Percentiles rank a stretch among this genome's conserved stretches.
Conservation (phyloP, 2,888 invertebrate genomes). For the Stegophylla sp. region DNA sequence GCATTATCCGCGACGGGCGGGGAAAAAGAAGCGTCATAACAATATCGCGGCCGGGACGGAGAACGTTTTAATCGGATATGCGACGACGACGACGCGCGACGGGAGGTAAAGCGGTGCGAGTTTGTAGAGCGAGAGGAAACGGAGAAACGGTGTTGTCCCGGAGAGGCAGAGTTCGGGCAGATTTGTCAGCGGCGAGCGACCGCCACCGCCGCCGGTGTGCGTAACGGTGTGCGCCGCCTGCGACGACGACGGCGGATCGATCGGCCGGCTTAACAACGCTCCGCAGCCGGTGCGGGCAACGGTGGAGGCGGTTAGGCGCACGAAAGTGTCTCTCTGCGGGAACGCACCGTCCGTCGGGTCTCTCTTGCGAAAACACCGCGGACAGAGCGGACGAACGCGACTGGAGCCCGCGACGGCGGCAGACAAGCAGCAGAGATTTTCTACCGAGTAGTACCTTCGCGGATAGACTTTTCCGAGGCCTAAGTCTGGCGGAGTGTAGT, state of each 20-base stretch:
- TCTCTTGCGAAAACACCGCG: not conserved
- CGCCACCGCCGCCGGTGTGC: not conserved
- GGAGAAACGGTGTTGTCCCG: not conserved
- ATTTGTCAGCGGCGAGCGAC: not conserved
- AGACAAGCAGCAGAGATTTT: not conserved
- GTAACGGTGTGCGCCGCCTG: not conserved
- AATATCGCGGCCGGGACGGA: not conserved
- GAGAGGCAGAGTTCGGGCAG: conserved; percentile 2
- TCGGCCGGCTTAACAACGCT: conserved; percentile 22
- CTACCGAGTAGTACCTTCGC: too few relatives aligned
- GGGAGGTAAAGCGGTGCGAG: not conserved
- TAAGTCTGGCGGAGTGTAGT: too few relatives aligned
- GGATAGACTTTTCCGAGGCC: too few relatives aligned
- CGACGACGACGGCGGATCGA: conserved; percentile 30
- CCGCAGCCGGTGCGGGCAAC: not conserved
- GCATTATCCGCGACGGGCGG: not conserved
- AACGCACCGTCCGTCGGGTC: not conserved
- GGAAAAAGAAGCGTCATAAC: too few relatives aligned
- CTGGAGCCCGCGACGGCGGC: not conserved
- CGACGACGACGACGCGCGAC: too few relatives aligned
- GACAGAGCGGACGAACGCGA: not conserved
- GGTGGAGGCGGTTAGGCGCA: not conserved
- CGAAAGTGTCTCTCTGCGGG: conserved; percentile 33
- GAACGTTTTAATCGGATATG: not conserved
- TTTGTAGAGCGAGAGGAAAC: not conserved